Percentiles rank a stretch among this genome's conserved stretches.
Conservation (phyloP, 2,113 vertebrate genomes). For the Scomber colias region DNA sequence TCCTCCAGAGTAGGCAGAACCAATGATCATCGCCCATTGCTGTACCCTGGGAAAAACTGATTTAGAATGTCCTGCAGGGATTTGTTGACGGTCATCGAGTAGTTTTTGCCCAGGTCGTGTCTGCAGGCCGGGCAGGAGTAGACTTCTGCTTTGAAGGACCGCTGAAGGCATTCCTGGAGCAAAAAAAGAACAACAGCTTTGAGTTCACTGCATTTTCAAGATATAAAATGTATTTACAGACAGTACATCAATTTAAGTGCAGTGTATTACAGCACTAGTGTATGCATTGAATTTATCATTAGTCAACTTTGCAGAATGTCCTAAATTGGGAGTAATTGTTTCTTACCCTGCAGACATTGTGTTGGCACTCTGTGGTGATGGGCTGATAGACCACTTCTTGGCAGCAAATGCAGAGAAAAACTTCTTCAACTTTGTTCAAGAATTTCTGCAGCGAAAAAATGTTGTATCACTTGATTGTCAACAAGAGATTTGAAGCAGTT, state of each 20-base stretch:
- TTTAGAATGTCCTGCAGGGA: conserved; percentile 90
- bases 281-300: no score
- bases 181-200: conserved; percentile 1
- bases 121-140: conserved; percentile 96
- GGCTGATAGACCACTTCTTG: conserved; percentile 96
- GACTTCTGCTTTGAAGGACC: conserved; percentile 95
- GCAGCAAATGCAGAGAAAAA: conserved; percentile 96
- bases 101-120: conserved; percentile 91
- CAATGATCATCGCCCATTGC: conserved; percentile 91
- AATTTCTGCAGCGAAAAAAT: conserved; percentile 87
- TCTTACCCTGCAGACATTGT: conserved; percentile 97
- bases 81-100: conserved; percentile 91
- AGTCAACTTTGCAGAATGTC: neutral
- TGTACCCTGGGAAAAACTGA: conserved; percentile 97
- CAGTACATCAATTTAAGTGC: neutral
- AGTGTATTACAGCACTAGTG: neutral
- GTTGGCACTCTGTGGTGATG: conserved; percentile 94
- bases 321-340: neutral
- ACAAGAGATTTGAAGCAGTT: no score
- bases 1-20: conserved; percentile 35
- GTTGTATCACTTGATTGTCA: no score
- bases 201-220: neutral
- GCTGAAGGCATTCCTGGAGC: conserved; percentile 92
- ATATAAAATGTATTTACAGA: neutral
- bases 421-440: conserved; percentile 93